These are phyloP conservation scores for Cherax quadricarinatus DNA, from an alignment of 1,140 invertebrate genomes.

Conservation along the genomic window DNA sequence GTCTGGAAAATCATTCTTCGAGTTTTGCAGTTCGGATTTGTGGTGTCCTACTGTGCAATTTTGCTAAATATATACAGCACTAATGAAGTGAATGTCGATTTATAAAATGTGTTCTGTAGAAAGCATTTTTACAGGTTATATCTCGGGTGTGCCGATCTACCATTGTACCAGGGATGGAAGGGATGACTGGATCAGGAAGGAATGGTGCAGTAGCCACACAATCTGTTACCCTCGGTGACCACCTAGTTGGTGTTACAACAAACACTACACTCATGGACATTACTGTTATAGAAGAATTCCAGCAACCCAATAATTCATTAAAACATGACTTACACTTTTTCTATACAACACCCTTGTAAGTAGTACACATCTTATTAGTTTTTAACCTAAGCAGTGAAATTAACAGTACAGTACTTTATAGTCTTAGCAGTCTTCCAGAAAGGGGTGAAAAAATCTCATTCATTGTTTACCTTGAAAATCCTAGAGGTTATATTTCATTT, in stretches of 20 bases:
- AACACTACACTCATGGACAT: constrained; percentile 75
- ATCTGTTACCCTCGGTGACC: constrained; percentile 79
- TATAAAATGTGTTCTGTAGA: too few species aligned
- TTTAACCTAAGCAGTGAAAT: too few species aligned
- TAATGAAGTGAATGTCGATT: too few species aligned
- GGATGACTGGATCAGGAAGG: constrained; percentile 57
- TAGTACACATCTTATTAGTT: not conserved
- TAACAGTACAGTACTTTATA: too few species aligned
- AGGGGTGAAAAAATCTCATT: too few species aligned
- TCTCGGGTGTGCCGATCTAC: constrained; percentile 79
- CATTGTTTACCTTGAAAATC: too few species aligned
- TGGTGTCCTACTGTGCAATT: too few species aligned
- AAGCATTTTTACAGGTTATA: constrained; percentile 70
- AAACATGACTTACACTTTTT: constrained; percentile 77
- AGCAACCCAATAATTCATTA: constrained; percentile 60
- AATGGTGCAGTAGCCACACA: constrained; percentile 77
- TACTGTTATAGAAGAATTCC: constrained; percentile 76
- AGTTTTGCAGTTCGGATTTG: too few species aligned
- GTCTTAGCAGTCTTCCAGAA: too few species aligned
- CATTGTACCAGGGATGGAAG: constrained; percentile 76
- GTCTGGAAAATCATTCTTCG: too few species aligned
- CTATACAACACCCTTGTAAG: constrained; percentile 77
- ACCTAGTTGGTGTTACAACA: constrained; percentile 78
- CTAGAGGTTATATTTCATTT: too few species aligned
- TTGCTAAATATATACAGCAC: too few species aligned